phyloP scores from a whole-genome alignment of 1,140 invertebrate genomes.

The Heliconius nattereri region DNA sequence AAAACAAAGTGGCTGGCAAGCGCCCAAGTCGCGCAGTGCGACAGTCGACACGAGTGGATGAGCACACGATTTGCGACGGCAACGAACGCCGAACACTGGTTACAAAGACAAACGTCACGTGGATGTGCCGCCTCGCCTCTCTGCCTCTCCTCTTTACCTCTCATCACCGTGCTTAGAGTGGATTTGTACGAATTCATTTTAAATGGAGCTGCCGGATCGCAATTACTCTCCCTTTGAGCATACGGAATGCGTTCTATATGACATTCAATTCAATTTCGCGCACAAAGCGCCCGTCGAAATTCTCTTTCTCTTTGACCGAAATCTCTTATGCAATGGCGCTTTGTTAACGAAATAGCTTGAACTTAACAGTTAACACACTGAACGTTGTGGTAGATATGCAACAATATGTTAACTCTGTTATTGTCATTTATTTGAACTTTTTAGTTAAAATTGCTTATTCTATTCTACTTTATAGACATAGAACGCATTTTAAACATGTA shows the following conservation, averaged over 20 bases:
- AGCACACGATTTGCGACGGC: constrained; percentile 64
- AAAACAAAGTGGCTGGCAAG: constrained; percentile 77
- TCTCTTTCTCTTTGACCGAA: constrained; percentile 74
- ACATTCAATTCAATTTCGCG: constrained; percentile 77
- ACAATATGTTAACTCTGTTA: neutral
- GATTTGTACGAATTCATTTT: constrained; percentile 77
- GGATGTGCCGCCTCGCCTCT: constrained; percentile 43
- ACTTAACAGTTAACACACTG: constrained; percentile 55
- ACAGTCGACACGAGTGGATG: constrained; percentile 71
- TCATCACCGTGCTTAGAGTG: constrained; percentile 55
- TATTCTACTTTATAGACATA: too few species aligned
- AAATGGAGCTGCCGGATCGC: constrained; percentile 75
- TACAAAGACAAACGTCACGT: constrained; percentile 51
- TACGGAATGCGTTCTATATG: constrained; percentile 73
- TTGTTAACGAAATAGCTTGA: constrained; percentile 68
- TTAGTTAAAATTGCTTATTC: too few species aligned
- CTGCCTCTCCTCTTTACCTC: constrained; percentile 49
- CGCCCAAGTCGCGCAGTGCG: constrained; percentile 69
- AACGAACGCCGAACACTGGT: constrained; percentile 49
- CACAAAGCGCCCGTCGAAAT: constrained; percentile 74
- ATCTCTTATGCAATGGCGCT: constrained; percentile 69
- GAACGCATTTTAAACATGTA: too few species aligned
- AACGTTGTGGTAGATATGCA: constrained; percentile 36
- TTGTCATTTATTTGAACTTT: neutral
- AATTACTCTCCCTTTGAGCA: constrained; percentile 78